Evolutionary conservation across 2,888 invertebrate species (phyloP).

Genomic region (Cantharis lateralis): DNA sequence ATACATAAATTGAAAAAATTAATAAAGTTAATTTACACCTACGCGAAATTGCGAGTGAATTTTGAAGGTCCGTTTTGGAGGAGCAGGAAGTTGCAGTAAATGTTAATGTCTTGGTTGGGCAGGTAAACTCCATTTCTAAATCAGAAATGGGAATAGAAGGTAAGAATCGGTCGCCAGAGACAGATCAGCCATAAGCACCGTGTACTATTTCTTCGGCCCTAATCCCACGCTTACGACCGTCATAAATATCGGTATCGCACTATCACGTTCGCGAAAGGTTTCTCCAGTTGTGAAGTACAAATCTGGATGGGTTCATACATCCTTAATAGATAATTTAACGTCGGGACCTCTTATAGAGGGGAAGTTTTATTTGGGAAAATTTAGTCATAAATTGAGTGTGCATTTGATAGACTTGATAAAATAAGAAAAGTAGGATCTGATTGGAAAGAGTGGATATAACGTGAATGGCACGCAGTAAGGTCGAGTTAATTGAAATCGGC

Average conservation of each 20-base stretch:
- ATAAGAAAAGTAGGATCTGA: slow-evolving; percentile 22
- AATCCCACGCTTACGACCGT: slow-evolving; percentile 39
- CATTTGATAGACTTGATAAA: slow-evolving; percentile 11
- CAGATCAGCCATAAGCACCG: slow-evolving; percentile 39
- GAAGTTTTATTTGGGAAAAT: slow-evolving; percentile 5
- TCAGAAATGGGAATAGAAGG: slow-evolving; percentile 32
- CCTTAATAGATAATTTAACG: neutral
- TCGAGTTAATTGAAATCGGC: slow-evolving; percentile 43
- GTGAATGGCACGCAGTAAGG: slow-evolving; percentile 36
- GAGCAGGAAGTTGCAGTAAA: neutral
- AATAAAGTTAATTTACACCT: neutral
- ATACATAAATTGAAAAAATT: neutral
- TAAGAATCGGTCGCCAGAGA: slow-evolving; percentile 40
- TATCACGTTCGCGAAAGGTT: slow-evolving; percentile 28
- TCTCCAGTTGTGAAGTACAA: slow-evolving; percentile 14
- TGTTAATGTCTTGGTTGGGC: slow-evolving; percentile 3
- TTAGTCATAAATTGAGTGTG: neutral
- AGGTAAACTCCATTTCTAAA: slow-evolving; percentile 28
- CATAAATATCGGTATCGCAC: slow-evolving; percentile 41
- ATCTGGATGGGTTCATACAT: slow-evolving; percentile 16
- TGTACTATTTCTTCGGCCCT: slow-evolving; percentile 37
- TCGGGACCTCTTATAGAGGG: neutral
- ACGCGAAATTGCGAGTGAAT: neutral
- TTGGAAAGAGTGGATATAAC: slow-evolving; percentile 20
- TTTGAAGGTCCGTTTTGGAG: neutral